phyloP scores from a whole-genome alignment of 1,140 invertebrate genomes.

The Bathynomus jamesi region DNA sequence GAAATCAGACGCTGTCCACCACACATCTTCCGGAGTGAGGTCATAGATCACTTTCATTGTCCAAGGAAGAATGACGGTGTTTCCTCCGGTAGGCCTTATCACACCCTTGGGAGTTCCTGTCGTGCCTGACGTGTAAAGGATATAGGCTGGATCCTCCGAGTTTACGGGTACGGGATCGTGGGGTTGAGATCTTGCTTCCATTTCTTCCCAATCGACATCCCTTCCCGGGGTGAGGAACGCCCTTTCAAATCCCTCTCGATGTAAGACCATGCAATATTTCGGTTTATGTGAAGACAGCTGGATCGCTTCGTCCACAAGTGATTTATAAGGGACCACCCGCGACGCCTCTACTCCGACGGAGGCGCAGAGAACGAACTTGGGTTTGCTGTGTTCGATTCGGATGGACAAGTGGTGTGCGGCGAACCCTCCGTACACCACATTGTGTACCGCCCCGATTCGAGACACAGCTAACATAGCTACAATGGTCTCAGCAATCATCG shows the following conservation, averaged over 20 bases:
- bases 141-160: slow-evolving; percentile 81
- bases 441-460: slow-evolving; percentile 74
- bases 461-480: slow-evolving; percentile 75
- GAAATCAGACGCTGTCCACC: slow-evolving; percentile 75
- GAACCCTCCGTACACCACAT: slow-evolving; percentile 83
- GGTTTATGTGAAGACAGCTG: slow-evolving; percentile 46
- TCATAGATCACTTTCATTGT: slow-evolving; percentile 75
- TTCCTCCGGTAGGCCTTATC: slow-evolving; percentile 71
- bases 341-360: slow-evolving; percentile 83
- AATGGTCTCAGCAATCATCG: slow-evolving; percentile 75
- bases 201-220: not conserved
- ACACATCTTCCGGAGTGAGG: slow-evolving; percentile 68
- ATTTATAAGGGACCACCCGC: slow-evolving; percentile 75
- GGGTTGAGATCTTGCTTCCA: no score
- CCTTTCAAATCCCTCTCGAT: slow-evolving; percentile 54
- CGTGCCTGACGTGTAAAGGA: slow-evolving; percentile 69
- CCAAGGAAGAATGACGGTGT: slow-evolving; percentile 75
- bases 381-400: slow-evolving; percentile 76
- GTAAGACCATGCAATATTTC: slow-evolving; percentile 68
- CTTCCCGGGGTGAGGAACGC: not conserved
- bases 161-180: no score
- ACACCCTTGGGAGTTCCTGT: slow-evolving; percentile 70
- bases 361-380: slow-evolving; percentile 78
- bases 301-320: slow-evolving; percentile 77
- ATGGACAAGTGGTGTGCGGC: slow-evolving; percentile 74